Conservation (phyloP, 2,113 vertebrate species). For the Zapornia atra region DNA sequence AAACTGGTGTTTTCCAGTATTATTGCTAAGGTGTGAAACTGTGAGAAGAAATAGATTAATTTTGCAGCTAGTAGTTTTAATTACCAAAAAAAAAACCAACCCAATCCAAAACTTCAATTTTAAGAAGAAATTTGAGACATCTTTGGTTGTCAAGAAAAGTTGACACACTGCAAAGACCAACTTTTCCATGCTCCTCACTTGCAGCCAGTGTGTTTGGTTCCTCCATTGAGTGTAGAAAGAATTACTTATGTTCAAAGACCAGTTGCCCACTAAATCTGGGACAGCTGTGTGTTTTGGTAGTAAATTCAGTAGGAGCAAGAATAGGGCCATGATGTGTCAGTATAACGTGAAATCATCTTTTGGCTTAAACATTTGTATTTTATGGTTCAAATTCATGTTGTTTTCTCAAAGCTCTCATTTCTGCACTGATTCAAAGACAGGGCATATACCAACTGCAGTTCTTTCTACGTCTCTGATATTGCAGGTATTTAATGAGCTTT, state of each 20-base stretch:
- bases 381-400: background rate
- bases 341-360: background rate
- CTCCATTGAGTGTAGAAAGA: background rate
- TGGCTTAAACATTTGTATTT: background rate
- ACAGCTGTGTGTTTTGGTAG: background rate
- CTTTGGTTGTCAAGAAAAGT: background rate
- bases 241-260: background rate
- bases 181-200: background rate
- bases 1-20: background rate
- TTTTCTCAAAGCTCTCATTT: background rate
- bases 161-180: background rate
- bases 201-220: background rate
- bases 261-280: background rate
- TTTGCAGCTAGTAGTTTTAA: background rate
- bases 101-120: too few relatives aligned
- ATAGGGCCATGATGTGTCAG: background rate
- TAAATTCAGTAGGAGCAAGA: background rate
- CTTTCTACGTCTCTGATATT: background rate
- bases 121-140: background rate
- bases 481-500: slow-evolving; percentile 49
- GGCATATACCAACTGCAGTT: background rate
- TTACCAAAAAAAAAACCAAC: background rate
- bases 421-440: background rate
- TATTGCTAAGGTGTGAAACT: background rate
- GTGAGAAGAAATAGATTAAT: background rate